Conservation (phyloP, 2,113 vertebrate species). For the Heptranchias perlo region DNA sequence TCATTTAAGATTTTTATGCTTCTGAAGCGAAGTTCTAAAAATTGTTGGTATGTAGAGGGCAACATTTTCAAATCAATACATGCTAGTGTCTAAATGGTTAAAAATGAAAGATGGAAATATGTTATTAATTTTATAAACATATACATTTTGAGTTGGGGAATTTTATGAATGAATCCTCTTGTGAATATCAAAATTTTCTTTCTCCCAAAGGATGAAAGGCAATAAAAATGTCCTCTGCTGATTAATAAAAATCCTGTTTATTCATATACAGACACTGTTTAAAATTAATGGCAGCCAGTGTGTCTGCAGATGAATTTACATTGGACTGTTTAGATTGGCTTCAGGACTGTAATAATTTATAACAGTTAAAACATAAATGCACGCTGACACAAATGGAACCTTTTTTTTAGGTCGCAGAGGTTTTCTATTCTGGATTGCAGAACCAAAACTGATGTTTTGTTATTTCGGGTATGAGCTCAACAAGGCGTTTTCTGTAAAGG, state of each 20-base stretch:
- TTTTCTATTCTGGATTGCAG: constrained; percentile 52
- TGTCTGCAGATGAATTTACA: constrained; percentile 90
- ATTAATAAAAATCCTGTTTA: constrained; percentile 73
- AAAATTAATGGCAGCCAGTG: constrained; percentile 78
- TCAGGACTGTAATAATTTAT: constrained; percentile 89
- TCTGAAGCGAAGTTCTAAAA: not conserved
- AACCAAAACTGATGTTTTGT: constrained; percentile 31
- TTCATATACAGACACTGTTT: constrained; percentile 80
- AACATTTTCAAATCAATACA: constrained; percentile 28
- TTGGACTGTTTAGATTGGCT: constrained; percentile 89
- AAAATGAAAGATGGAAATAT: constrained; percentile 50
- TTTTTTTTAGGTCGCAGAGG: constrained; percentile 72
- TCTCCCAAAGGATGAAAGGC: constrained; percentile 38
- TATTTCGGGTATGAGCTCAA: constrained; percentile 8
- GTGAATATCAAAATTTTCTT: constrained; percentile 34
- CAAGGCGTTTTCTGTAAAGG: constrained; percentile 13
- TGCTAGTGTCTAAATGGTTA: constrained; percentile 19
- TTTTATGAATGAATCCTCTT: constrained; percentile 37
- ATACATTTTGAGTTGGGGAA: constrained; percentile 55
- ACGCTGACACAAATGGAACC: constrained; percentile 63
- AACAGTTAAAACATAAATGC: constrained; percentile 89
- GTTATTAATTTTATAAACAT: constrained; percentile 71
- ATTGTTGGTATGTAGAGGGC: not conserved
- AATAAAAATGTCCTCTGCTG: constrained; percentile 56
- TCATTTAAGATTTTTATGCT: constrained; percentile 7